Percentiles rank a stretch among this genome's conserved stretches.
These are phyloP conservation scores for Lepidotrigona ventralis DNA, from an alignment of 1,140 invertebrate genomes.

Conservation along the genomic window DNA sequence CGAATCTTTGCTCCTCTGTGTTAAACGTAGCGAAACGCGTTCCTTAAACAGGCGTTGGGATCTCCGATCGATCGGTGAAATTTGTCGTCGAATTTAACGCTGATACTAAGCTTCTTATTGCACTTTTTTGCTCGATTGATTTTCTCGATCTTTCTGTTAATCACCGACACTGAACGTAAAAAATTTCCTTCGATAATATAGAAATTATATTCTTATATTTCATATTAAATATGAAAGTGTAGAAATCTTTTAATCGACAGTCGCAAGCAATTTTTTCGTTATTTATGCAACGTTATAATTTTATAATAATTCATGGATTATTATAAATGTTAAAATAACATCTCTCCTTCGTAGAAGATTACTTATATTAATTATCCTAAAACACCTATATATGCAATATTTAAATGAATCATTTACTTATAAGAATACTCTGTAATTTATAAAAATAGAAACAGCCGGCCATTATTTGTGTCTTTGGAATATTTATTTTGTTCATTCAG, in stretches of 20 bases:
- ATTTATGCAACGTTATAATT: neutral
- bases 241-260: neutral
- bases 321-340: no score
- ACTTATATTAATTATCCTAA: no score
- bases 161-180: neutral
- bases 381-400: no score
- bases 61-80: constrained; percentile 13
- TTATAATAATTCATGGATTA: no score
- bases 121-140: constrained; percentile 3
- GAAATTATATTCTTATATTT: no score
- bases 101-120: constrained; percentile 51
- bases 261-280: neutral
- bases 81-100: neutral
- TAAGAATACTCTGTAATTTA: no score
- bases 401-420: no score
- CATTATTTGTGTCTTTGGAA: neutral
- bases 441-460: no score
- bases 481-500: neutral
- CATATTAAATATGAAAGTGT: neutral
- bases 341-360: no score
- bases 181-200: neutral
- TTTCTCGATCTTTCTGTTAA: constrained; percentile 12
- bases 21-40: neutral
- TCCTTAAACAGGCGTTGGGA: neutral
- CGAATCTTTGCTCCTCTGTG: no score